A percentile compares a stretch with the other conserved stretches of the same genome.
Evolutionary conservation across 2,888 invertebrate species (phyloP).

Genomic region (Andrena minutula): DNA sequence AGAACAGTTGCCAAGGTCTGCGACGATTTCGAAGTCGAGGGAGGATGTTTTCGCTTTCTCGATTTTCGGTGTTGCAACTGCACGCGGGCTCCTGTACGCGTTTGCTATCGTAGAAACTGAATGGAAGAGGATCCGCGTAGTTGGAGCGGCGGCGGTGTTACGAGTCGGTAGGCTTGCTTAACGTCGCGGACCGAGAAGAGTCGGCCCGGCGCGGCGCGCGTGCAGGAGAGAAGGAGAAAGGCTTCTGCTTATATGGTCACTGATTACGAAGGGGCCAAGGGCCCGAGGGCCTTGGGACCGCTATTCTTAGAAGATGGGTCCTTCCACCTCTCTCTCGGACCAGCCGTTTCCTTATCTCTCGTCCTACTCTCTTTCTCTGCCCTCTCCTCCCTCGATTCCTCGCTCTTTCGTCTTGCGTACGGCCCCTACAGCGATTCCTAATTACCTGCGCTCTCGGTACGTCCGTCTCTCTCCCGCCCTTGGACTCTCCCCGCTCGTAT

Average conservation of each 20-base stretch:
- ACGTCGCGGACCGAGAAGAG: slow-evolving; percentile 52
- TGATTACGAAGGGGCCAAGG: slow-evolving; percentile 74
- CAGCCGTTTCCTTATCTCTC: slow-evolving; percentile 49
- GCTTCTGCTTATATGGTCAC: slow-evolving; percentile 72
- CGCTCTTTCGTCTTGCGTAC: slow-evolving; percentile 33
- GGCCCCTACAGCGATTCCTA: slow-evolving; percentile 66
- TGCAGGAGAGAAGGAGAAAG: slow-evolving; percentile 51
- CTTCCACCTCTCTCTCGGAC: slow-evolving; percentile 41
- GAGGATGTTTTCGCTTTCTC: slow-evolving; percentile 30
- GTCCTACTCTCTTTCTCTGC: slow-evolving; percentile 49
- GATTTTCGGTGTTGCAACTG: slow-evolving; percentile 35
- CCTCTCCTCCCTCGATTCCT: slow-evolving; percentile 19
- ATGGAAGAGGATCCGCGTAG: slow-evolving; percentile 38
- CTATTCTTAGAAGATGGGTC: slow-evolving; percentile 78
- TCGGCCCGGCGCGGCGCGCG: neutral
- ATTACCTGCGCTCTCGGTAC: slow-evolving; percentile 60
- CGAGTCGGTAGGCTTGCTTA: slow-evolving; percentile 60
- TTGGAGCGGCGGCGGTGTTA: slow-evolving; percentile 50
- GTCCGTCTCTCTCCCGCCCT: slow-evolving; percentile 42
- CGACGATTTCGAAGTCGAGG: neutral
- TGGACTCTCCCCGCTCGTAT: slow-evolving; percentile 24
- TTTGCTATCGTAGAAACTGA: slow-evolving; percentile 40
- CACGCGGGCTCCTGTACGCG: neutral
- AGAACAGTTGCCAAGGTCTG: neutral
- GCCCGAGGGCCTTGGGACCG: slow-evolving; percentile 77